Conservation (phyloP, 2,797 vertebrate genomes). For the Mastacembelus armatus region DNA sequence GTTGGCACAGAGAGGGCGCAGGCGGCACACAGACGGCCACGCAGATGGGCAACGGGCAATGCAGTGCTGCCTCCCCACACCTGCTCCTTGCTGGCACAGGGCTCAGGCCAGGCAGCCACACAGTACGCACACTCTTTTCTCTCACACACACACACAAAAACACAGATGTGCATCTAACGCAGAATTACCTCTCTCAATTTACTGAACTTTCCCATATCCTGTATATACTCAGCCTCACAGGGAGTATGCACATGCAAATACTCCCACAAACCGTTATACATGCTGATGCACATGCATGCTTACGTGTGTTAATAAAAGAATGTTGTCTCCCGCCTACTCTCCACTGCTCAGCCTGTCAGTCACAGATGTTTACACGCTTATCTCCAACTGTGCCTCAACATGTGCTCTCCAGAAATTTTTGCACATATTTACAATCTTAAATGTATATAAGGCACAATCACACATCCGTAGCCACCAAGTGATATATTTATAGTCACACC, state of each 20-base stretch:
- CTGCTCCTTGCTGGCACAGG: slow-evolving; percentile 86
- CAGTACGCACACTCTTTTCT: slow-evolving; percentile 39
- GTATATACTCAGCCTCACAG: slow-evolving; percentile 31
- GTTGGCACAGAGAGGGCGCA: slow-evolving; percentile 84
- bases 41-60: slow-evolving; percentile 88
- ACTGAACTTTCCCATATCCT: slow-evolving; percentile 59
- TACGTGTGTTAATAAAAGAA: slow-evolving; percentile 54
- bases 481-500: slow-evolving; percentile 73
- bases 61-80: slow-evolving; percentile 85
- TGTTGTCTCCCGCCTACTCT: slow-evolving; percentile 66
- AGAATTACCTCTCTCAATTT: slow-evolving; percentile 67
- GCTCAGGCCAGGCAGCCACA: slow-evolving; percentile 59
- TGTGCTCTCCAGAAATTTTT: slow-evolving; percentile 68
- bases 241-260: slow-evolving; percentile 41
- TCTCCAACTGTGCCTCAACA: slow-evolving; percentile 73
- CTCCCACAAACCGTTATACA: slow-evolving; percentile 49
- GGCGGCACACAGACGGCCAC: slow-evolving; percentile 87
- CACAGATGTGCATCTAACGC: slow-evolving; percentile 70
- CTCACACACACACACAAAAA: slow-evolving; percentile 26
- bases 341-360: slow-evolving; percentile 74
- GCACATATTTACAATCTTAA: slow-evolving; percentile 61
- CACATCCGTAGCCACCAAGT: slow-evolving; percentile 57
- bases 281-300: slow-evolving; percentile 47
- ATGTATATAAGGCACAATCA: slow-evolving; percentile 68
- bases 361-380: slow-evolving; percentile 80